Percentiles rank a stretch among this genome's conserved stretches.
Conservation (phyloP, 2,888 invertebrate genomes). For the Drosophila affinis region DNA sequence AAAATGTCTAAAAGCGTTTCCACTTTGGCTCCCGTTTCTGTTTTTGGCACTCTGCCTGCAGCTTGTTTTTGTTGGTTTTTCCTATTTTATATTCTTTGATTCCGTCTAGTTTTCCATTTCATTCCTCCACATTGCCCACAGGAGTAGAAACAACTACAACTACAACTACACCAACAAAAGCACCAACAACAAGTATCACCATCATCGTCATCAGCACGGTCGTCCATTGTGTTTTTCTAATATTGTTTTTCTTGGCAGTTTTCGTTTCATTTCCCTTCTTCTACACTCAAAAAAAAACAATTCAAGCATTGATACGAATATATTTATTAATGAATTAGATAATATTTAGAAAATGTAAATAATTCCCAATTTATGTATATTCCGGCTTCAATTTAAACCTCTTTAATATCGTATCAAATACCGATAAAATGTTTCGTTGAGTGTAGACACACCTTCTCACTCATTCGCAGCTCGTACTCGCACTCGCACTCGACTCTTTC, state of each 20-base stretch:
- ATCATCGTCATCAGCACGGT: slow-evolving; percentile 53
- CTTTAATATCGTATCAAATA: background rate
- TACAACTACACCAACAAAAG: slow-evolving; percentile 10
- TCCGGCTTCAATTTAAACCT: background rate
- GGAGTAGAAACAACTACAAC: slow-evolving; percentile 20
- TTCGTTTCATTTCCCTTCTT: slow-evolving; percentile 17
- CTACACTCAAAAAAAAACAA: background rate
- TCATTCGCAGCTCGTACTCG: slow-evolving; percentile 57
- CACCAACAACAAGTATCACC: slow-evolving; percentile 57
- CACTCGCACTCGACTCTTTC: slow-evolving; percentile 57
- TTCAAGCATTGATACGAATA: background rate
- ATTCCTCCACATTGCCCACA: slow-evolving; percentile 46
- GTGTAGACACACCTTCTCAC: slow-evolving; percentile 49
- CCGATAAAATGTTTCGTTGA: background rate
- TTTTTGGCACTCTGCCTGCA: slow-evolving; percentile 47
- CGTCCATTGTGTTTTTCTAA: slow-evolving; percentile 48
- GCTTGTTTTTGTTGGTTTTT: slow-evolving; percentile 43
- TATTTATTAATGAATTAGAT: background rate
- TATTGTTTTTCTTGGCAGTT: slow-evolving; percentile 54
- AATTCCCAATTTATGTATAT: no score
- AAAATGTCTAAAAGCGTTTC: slow-evolving; percentile 67
- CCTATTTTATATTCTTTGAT: slow-evolving; percentile 66
- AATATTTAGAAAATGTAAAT: background rate
- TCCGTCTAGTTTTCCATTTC: slow-evolving; percentile 62
- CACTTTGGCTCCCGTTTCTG: slow-evolving; percentile 63